Percentiles rank a stretch among this genome's conserved stretches.
Conservation (phyloP, 2,888 invertebrate genomes). For the Theretra japonica region DNA sequence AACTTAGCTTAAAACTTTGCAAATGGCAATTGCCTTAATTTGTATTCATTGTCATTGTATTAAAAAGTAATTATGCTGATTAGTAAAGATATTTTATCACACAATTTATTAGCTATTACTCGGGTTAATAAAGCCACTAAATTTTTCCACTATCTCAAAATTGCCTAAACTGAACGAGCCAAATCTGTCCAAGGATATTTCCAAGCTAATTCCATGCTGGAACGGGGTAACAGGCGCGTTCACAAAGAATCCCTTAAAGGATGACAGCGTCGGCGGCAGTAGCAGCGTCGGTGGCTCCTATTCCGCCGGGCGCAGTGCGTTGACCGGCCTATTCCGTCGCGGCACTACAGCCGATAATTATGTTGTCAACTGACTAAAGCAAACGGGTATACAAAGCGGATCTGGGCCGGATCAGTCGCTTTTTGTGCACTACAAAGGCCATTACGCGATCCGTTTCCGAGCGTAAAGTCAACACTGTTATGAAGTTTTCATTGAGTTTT, state of each 20-base stretch:
- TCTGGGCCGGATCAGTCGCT: slow-evolving; percentile 78
- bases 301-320: slow-evolving; percentile 59
- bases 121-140: too few relatives aligned
- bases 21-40: too few relatives aligned
- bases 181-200: background rate
- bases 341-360: slow-evolving; percentile 73
- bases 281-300: slow-evolving; percentile 48
- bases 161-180: background rate
- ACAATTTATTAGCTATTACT: too few relatives aligned
- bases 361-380: slow-evolving; percentile 78
- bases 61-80: too few relatives aligned
- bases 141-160: background rate
- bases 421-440: slow-evolving; percentile 80
- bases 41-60: too few relatives aligned
- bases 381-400: slow-evolving; percentile 76
- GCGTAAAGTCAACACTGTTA: slow-evolving; percentile 79
- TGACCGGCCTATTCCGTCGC: slow-evolving; percentile 67
- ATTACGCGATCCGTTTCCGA: slow-evolving; percentile 79
- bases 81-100: too few relatives aligned
- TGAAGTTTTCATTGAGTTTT: slow-evolving; percentile 79
- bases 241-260: slow-evolving; percentile 50
- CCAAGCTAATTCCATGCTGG: slow-evolving; percentile 1
- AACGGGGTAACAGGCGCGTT: slow-evolving; percentile 33
- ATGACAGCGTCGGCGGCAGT: slow-evolving; percentile 43
- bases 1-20: too few relatives aligned